Evolutionary conservation across 2,888 invertebrate species (phyloP), one percentile per base, ranked within the genome.

Genomic region (Clitarchus hookeri): DNA sequence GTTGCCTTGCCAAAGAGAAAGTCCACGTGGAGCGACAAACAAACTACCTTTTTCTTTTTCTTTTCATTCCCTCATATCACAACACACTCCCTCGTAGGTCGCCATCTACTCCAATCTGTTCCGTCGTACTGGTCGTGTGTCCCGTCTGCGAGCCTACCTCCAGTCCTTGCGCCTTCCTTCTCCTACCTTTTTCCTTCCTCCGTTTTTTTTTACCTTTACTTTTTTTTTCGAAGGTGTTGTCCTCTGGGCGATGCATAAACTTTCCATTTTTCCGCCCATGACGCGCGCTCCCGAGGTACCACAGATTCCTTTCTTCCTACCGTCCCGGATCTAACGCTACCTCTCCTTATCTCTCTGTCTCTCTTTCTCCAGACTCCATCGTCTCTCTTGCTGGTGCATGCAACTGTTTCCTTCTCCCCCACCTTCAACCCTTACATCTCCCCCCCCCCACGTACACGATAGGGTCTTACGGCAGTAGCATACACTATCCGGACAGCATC

Each of bases 191-290:
- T 19, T 65, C 65, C 19, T 23, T 65, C 65, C 3, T 16, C 0
- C 16, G n/a, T 65, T 65, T 65, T 23, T 65, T 23, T 65, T 65
- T 65, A 6, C n/a, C 23, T 23, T 9, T 6, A 11, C n/a, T 19
- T 23, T 23, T 9, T n/a, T 65, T 23, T 23, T 23, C 2, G 8
- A n/a, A 6, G 8, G 16, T 19, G 65, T n/a, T 65, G 65, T 65
- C 65, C 65, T 65, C 12, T 65, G 65, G 65, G n/a, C 65, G 65
- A 65, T 65, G 65, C 65, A 65, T 65, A n/a, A 65, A 65, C 65
- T 65, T 65, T 65, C 65, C n/a, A n/a, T 65, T 65, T 65, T 65
- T 23, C 65, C 16, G 65, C 65, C 65, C 8, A 19, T 1, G n/a
- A n/a, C 23, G 23, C 19, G 19, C 65, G 11, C n/a, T 65, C 65